Percentiles rank a stretch among this genome's conserved stretches.
Evolutionary conservation across 2,888 invertebrate genomes (phyloP).

Genomic region (Byasa hedistus): DNA sequence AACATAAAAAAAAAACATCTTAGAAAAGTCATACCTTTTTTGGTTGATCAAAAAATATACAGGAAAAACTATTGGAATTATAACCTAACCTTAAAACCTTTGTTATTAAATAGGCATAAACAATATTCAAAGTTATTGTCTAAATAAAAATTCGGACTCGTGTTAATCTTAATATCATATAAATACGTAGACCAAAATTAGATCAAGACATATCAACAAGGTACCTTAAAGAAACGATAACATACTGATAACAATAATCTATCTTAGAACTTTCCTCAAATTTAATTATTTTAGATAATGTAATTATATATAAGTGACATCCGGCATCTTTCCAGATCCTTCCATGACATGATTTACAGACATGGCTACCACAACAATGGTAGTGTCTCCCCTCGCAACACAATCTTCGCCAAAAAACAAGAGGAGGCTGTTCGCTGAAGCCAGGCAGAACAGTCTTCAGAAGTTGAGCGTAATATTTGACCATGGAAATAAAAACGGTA

Average conservation of each 20-base stretch:
- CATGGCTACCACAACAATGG: constrained; percentile 69
- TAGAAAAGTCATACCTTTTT: neutral
- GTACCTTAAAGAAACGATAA: neutral
- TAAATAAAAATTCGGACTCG: no score
- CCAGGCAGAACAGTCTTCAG: constrained; percentile 70
- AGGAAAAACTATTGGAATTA: no score
- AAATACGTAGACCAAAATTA: no score
- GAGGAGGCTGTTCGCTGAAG: constrained; percentile 66
- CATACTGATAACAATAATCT: neutral
- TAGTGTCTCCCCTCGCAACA: constrained; percentile 67
- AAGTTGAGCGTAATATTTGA: constrained; percentile 73
- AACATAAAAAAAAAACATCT: neutral
- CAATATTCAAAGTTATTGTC: no score
- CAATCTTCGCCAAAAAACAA: constrained; percentile 70
- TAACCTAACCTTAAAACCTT: no score
- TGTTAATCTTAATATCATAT: no score
- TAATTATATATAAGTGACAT: neutral
- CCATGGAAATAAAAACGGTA: constrained; percentile 66
- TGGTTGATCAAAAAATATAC: no score
- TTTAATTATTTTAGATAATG: neutral
- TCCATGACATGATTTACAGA: constrained; percentile 39
- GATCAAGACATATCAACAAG: no score
- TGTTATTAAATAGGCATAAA: no score
- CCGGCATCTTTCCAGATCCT: constrained; percentile 24
- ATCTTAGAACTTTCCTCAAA: neutral